A percentile compares a stretch with the other conserved stretches of the same genome.
phyloP scores from a whole-genome alignment of 2,113 vertebrate genomes.

The Galemys pyrenaicus region DNA sequence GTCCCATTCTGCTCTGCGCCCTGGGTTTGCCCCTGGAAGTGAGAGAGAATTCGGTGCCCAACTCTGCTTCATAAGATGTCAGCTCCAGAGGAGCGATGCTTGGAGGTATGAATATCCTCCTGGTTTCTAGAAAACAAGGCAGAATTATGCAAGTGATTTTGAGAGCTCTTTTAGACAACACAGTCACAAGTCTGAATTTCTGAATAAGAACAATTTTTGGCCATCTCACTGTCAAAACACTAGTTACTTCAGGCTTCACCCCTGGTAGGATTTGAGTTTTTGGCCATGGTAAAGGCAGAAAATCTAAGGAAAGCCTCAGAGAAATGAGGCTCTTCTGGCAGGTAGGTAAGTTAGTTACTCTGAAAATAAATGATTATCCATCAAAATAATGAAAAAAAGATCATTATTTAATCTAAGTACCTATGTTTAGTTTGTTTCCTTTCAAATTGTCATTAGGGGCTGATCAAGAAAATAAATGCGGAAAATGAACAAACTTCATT shows the following conservation, averaged over 20 bases:
- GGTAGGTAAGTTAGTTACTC: constrained; percentile 28
- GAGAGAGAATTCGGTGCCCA: constrained; percentile 37
- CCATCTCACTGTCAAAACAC: not conserved
- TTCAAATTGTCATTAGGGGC: not conserved
- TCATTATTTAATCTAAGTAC: not conserved
- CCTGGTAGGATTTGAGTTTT: not conserved
- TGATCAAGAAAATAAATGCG: constrained; percentile 41
- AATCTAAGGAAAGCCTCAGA: not conserved
- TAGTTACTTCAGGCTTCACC: not conserved
- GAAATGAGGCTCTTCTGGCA: not conserved
- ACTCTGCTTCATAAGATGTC: not conserved
- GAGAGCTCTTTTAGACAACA: not conserved
- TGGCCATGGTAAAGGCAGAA: not conserved
- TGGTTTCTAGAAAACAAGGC: not conserved
- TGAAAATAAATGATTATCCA: not conserved
- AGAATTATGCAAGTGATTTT: not conserved
- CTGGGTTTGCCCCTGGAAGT: constrained; percentile 57
- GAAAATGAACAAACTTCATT: not conserved
- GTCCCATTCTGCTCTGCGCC: not conserved
- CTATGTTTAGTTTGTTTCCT: constrained; percentile 27
- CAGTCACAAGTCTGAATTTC: not conserved
- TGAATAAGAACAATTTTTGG: not conserved
- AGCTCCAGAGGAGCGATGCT: not conserved
- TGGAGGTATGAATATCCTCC: not conserved
- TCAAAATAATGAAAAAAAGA: not conserved